Base-by-base conservation (phyloP, 2,113 vertebrate genomes). In the Ancistrus triradiatus region DNA sequence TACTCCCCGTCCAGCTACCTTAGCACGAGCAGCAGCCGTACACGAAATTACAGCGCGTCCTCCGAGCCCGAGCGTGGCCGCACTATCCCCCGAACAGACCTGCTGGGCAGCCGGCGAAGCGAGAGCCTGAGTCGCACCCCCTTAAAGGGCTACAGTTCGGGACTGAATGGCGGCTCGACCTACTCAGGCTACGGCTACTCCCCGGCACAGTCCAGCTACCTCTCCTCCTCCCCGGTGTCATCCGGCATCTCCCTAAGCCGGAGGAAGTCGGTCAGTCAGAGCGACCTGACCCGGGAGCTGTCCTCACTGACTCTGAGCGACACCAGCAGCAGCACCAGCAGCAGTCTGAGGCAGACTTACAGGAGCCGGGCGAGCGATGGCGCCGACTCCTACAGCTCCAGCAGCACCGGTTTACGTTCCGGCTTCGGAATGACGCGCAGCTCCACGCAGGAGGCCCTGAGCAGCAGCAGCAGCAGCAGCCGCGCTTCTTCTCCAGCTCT, bases 181-280 rank as follows among this genome's bases (percentile, higher is more conserved):
- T 88, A 86, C 72, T 75, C 74, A 0, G 21, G 77, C 33, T 86
- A 86, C 69, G 74, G 74, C 5, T 80, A 85, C 67, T 72, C 80
- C 44, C 52, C 79, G 2, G 63, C 72, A 48, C 22, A 76, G 59
- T 66, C 82, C 73, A 90, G 81, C 86, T 89, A 89, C 87, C 84
- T 86, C 83, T 85, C 91, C 70, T 65, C 87, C 19, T 74, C 88
- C 71, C 76, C 83, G 17, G 9, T 74, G 61, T 10, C 83, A 44
- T 80, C 82, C 3, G 80, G 80, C 43, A 51, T 83, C 44, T 81
- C 81, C 0, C 86, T 96, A 56, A 88, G 58, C 76, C 89, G 90
- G 44, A 90, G 88, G 49, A 95, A 90, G 73, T 94, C 92, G 1
- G 81, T 86, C 71, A 97, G 92, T 81, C 95, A 98, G 69, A 94